phyloP scores from a whole-genome alignment of 2,797 vertebrate species.

The Xerus rutilus region DNA sequence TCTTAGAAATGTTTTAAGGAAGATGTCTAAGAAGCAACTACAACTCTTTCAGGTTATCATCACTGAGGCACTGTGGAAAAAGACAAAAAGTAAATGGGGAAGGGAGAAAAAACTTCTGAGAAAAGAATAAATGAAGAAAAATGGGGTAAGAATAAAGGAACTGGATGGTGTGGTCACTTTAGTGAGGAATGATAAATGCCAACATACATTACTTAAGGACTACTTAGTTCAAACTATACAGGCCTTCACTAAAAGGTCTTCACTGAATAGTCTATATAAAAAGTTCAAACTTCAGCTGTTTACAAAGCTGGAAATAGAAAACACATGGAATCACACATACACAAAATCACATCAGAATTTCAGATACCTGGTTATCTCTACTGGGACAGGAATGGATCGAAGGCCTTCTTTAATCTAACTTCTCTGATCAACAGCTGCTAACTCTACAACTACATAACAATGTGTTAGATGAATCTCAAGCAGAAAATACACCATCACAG shows the following conservation, averaged over 20 bases:
- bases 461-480: too few species aligned
- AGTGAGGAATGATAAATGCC: not conserved
- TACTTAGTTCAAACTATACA: not conserved
- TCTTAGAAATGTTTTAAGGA: not conserved
- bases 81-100: not conserved
- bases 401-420: not conserved
- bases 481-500: not conserved
- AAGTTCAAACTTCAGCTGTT: constrained; percentile 22
- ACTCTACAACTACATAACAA: not conserved
- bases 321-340: not conserved
- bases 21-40: constrained; percentile 31
- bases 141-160: not conserved
- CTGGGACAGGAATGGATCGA: not conserved
- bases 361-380: not conserved
- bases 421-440: not conserved
- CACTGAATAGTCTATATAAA: not conserved
- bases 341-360: not conserved
- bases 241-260: not conserved
- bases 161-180: not conserved
- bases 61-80: not conserved
- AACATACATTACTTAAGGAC: not conserved
- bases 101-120: not conserved
- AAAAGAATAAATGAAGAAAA: not conserved
- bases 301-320: constrained; percentile 14
- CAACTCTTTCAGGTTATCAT: not conserved